Base-by-base conservation (phyloP, 2,888 invertebrate genomes). In the Eurytoma adleriae region DNA sequence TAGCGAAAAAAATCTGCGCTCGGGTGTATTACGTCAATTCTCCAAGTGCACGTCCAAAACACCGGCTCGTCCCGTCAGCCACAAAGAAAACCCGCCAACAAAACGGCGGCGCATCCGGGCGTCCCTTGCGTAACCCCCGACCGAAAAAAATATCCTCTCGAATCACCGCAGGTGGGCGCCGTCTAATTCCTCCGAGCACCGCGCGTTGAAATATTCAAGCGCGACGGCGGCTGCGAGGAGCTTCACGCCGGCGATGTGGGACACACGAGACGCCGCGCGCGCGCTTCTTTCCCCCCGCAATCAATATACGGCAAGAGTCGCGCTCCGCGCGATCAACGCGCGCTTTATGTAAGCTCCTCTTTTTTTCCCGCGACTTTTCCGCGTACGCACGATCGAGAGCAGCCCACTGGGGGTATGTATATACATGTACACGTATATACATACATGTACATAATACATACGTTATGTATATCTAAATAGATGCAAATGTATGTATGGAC, bases 191-290 rank as follows among this genome's bases (percentile, higher is more conserved):
- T n/a, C n/a, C 27, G 12, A 3, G 10, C n/a, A 24, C 59, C 48
- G 62, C 52, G 30, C 71, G 71, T n/a, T 61, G 50, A 61, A 72
- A 72, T 62, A 61, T 72, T 13, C 72, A 52, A 64, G 30, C 62
- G 52, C 50, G 61, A 13, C 61, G 27, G 52, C 62, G 72, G 62
- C 61, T 54, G 30, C 62, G 30, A 64, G 62, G 72, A 62, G 62
- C 62, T 72, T 62, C 54, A 62, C 30, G 54, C 50, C 61, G 72
- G 14, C 71, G 20, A 30, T 48, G 30, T 59, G n/a, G 40, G 18
- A 40, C 40, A n/a, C 16, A n/a, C 64, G 30, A 30, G 18, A 30
- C 40, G 10, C n/a, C 3, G 12, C n/a, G 54, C n/a, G 16, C 16
- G 62, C 16, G n/a, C 7, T 64, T 12, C 3, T 13, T 3, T 61